phyloP scores from a whole-genome alignment of 2,888 invertebrate species.

The Helicoverpa assulta region DNA sequence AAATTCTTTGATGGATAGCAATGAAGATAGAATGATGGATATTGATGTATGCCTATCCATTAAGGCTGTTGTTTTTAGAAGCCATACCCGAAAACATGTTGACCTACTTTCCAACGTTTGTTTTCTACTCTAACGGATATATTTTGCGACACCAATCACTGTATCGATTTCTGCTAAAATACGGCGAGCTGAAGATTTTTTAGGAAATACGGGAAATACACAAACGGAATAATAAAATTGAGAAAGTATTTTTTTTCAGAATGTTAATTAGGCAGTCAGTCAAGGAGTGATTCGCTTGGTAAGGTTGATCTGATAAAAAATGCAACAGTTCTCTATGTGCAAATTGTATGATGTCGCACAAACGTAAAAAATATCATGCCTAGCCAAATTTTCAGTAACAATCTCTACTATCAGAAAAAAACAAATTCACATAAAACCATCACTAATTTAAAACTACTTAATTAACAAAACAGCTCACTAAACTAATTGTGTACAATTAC shows the following conservation, averaged over 20 bases:
- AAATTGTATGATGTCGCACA: no score
- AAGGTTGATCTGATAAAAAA: no score
- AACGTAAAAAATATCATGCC: no score
- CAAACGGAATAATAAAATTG: not conserved
- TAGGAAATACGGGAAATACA: not conserved
- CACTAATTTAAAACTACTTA: no score
- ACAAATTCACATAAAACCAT: no score
- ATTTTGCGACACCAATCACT: conserved; percentile 23
- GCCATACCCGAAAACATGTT: conserved; percentile 10
- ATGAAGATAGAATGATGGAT: not conserved
- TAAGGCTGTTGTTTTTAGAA: conserved; percentile 9
- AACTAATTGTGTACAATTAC: not conserved
- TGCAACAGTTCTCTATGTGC: no score
- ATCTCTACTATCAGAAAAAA: no score
- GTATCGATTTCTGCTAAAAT: conserved; percentile 27
- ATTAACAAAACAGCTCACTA: not conserved
- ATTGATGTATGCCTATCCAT: conserved; percentile 2
- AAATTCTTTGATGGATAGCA: conserved; percentile 27
- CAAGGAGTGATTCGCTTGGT: no score
- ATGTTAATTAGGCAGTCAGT: no score
- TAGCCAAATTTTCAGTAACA: no score
- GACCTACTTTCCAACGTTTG: conserved; percentile 35
- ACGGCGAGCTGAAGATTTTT: not conserved
- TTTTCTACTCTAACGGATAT: conserved; percentile 8
- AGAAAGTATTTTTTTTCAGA: no score